Percentiles rank a stretch among this genome's conserved stretches.
Conservation (phyloP, 2,113 vertebrate genomes). For the Lepus americanus region DNA sequence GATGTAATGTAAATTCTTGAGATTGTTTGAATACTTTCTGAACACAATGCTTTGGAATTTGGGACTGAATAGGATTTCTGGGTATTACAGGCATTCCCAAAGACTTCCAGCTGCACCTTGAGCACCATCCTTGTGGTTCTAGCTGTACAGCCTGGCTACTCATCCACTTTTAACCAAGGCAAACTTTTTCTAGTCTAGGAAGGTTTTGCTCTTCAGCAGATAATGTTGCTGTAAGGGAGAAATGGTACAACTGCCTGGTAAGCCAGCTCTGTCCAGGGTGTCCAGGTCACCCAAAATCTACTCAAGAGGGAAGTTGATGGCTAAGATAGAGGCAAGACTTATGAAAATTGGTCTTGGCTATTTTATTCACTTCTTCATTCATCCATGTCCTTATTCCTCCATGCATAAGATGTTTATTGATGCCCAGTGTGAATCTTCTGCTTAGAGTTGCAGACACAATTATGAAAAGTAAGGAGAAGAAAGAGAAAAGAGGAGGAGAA, state of each 20-base stretch:
- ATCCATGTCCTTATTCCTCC: background rate
- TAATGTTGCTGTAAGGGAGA: background rate
- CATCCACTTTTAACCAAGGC: background rate
- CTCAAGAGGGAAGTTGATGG: background rate
- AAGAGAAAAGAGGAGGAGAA: background rate
- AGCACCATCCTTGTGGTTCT: background rate
- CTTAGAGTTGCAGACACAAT: background rate
- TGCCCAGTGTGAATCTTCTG: background rate
- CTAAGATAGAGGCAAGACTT: background rate
- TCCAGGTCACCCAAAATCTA: background rate
- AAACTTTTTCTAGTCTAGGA: background rate
- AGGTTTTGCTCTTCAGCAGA: background rate
- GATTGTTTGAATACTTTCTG: background rate
- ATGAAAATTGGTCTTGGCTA: background rate
- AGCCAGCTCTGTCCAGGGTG: too few relatives aligned
- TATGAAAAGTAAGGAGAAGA: constrained; percentile 30
- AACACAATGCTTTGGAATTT: background rate
- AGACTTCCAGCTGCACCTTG: background rate
- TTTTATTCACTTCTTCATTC: background rate
- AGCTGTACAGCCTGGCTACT: background rate
- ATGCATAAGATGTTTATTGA: background rate
- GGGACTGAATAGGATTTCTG: background rate
- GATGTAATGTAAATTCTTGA: background rate
- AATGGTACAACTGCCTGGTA: background rate
- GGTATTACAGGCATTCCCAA: background rate